These are phyloP conservation scores for Machimus atricapillus DNA, from an alignment of 2,888 invertebrate species.

Conservation along the genomic window DNA sequence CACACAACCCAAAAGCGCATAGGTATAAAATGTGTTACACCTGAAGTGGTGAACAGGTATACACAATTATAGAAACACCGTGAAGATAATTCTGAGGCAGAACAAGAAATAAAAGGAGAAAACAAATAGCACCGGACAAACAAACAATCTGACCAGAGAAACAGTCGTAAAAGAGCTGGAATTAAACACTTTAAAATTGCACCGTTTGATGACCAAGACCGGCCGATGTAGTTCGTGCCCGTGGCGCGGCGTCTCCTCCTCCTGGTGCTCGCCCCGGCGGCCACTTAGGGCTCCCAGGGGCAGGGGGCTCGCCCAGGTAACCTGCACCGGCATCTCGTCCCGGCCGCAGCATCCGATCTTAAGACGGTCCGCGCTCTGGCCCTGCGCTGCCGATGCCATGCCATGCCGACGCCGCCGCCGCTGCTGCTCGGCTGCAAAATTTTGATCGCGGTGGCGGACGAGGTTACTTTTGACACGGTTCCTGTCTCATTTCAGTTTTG, in stretches of 20 bases:
- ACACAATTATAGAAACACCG: slow-evolving; percentile 40
- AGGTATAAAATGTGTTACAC: slow-evolving; percentile 38
- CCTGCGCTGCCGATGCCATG: neutral
- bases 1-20: slow-evolving; percentile 36
- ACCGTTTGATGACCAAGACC: slow-evolving; percentile 36
- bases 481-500: slow-evolving; percentile 38
- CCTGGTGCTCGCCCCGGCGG: neutral
- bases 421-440: slow-evolving; percentile 15
- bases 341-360: neutral
- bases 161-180: slow-evolving; percentile 39
- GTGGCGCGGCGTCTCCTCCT: slow-evolving; percentile 18
- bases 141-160: slow-evolving; percentile 39
- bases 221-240: slow-evolving; percentile 37
- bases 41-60: slow-evolving; percentile 17
- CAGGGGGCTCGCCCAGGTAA: neutral
- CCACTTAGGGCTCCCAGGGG: neutral
- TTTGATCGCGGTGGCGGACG: slow-evolving; percentile 39
- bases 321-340: neutral
- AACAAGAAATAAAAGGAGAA: slow-evolving; percentile 29
- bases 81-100: slow-evolving; percentile 23
- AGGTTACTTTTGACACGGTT: slow-evolving; percentile 40
- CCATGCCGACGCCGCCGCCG: neutral
- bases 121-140: slow-evolving; percentile 36
- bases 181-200: slow-evolving; percentile 41
- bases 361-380: neutral